Evolutionary conservation across 2,888 invertebrate genomes (phyloP), one percentile per base, ranked within the genome.

Genomic region (Blastobasis lacticolella): DNA sequence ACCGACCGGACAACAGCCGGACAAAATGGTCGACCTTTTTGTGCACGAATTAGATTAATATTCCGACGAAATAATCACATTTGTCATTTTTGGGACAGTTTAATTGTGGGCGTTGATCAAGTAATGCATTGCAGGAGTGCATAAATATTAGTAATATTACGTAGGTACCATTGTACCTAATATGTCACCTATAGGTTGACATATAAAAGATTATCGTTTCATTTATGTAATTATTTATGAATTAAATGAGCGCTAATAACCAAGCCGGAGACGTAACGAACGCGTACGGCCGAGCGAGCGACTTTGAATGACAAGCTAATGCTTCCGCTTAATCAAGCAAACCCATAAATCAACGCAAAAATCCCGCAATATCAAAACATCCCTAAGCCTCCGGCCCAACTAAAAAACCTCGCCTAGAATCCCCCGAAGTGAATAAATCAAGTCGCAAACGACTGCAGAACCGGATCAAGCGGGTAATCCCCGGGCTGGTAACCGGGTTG

Each of bases 401-500:
- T 50, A 53, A 55, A 63, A 62, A 59, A 56, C 50, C 51, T 51
- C 51, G 49, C 46, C 49, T 55, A 45, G 57, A 58, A 51, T 50
- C 51, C 57, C 58, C 62, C 59, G 57, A 63, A 78, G 78, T 79
- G 72, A 69, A 81, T 87, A 87, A 86, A 86, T 86, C 84, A 84
- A 77, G 76, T 74, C 61, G 69, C 71, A 73, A 80, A 78, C 80
- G 75, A 79, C 75, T 78, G 73, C 70, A 66, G 72, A 75, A 81
- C 78, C 81, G 83, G 83, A 81, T 83, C 78, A 76, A 61, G 67
- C 70, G 73, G 72, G 78, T 87, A 85, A 85, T 85, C 81, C 85
- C 68, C 63, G 66, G 63, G 67, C 67, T 74, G 74, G 81, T 81
- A 82, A 75, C 81, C 77, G 75, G 71, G 73, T 73, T 77, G 75